A percentile compares a stretch with the other conserved stretches of the same genome.
Conservation (phyloP, 1,140 invertebrate species). For the Drosophila nigrodunni region DNA sequence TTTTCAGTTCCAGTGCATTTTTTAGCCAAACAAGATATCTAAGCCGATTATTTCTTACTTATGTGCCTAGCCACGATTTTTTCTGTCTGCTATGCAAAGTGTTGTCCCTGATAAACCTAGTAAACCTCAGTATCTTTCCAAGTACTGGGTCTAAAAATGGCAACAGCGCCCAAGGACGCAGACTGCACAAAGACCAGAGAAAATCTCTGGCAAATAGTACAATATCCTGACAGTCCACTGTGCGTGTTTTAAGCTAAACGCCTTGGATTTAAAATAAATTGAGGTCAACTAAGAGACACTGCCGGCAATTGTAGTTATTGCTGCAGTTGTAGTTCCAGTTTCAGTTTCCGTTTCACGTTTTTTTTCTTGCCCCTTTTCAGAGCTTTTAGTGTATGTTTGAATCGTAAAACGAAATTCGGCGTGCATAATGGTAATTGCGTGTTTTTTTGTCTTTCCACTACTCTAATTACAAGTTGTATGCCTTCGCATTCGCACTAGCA, state of each 20-base stretch:
- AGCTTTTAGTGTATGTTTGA: conserved; percentile 55
- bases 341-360: conserved; percentile 11
- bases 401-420: conserved; percentile 80
- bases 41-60: no score
- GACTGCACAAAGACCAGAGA: no score
- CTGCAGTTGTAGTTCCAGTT: conserved; percentile 31
- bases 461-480: conserved; percentile 79
- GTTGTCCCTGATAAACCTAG: no score
- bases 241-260: conserved; percentile 76
- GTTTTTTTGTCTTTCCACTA: conserved; percentile 64
- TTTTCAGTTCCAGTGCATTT: no score
- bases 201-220: conserved; percentile 15
- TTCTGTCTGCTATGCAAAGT: no score
- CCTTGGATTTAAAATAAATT: conserved; percentile 80
- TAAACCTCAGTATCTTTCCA: no score
- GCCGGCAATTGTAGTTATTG: conserved; percentile 32
- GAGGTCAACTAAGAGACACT: conserved; percentile 68
- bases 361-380: conserved; percentile 10
- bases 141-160: background rate
- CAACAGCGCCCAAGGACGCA: conserved; percentile 13
- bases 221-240: conserved; percentile 52
- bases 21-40: no score
- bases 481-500: conserved; percentile 33
- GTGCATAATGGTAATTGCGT: conserved; percentile 80
- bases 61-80: no score